Evolutionary conservation across 2,797 vertebrate genomes (phyloP).

Genomic region (Craterocephalus amniculus): DNA sequence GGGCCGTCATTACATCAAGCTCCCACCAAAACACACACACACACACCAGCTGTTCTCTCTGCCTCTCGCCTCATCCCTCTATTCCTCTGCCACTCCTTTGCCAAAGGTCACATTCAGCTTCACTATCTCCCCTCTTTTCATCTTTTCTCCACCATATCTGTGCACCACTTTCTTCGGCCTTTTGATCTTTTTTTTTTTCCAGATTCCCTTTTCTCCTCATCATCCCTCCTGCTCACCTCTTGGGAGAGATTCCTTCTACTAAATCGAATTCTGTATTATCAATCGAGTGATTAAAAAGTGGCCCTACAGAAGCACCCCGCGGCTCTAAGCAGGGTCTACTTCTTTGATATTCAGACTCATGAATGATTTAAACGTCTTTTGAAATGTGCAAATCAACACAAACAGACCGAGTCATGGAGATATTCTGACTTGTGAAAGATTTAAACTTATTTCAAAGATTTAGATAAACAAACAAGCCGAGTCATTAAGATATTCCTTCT

Average conservation of each 20-base stretch:
- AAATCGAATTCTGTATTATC: conserved; percentile 7
- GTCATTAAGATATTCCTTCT: conserved; percentile 29
- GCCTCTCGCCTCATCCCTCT: conserved; percentile 56
- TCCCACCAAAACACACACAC: conserved; percentile 30
- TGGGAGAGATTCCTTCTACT: conserved; percentile 32
- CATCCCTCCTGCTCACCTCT: conserved; percentile 13
- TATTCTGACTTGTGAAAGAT: conserved; percentile 19
- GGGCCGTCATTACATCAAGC: conserved; percentile 69
- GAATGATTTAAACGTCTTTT: conserved; percentile 18
- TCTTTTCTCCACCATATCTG: conserved; percentile 21
- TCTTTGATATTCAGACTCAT: conserved; percentile 13
- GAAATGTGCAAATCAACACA: conserved; percentile 19
- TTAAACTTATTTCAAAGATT: conserved; percentile 9
- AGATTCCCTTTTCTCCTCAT: conserved; percentile 16
- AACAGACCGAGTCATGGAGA: conserved; percentile 22
- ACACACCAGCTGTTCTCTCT: conserved; percentile 70
- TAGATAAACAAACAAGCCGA: conserved; percentile 22
- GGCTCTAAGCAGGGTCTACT: not conserved
- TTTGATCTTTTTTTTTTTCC: conserved; percentile 24
- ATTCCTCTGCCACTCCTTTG: conserved; percentile 55
- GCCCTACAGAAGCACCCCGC: not conserved
- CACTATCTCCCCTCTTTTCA: conserved; percentile 29
- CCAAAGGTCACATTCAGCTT: conserved; percentile 70
- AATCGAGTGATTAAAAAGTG: not conserved
- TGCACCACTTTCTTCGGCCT: conserved; percentile 34